phyloP scores from a whole-genome alignment of 2,113 vertebrate genomes.

The Lipophrys pholis region DNA sequence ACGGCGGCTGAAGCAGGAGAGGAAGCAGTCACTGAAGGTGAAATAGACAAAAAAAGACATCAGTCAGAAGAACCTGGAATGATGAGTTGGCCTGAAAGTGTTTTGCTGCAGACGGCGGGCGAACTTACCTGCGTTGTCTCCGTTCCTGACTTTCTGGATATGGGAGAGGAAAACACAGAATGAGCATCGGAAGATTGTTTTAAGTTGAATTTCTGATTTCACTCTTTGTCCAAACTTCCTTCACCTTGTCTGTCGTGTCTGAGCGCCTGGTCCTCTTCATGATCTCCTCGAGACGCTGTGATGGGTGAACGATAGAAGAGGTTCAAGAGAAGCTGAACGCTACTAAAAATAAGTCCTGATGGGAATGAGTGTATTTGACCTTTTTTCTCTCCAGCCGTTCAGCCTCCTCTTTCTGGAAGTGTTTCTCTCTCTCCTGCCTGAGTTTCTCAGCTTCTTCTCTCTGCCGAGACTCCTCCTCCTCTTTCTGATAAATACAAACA shows the following conservation, averaged over 20 bases:
- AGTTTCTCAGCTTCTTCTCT: constrained; percentile 89
- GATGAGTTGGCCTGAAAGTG: neutral
- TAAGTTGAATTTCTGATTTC: neutral
- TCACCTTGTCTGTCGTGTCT: constrained; percentile 89
- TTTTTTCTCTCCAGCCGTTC: constrained; percentile 97
- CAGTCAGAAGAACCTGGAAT: rapidly evolving
- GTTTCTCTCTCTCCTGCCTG: constrained; percentile 91
- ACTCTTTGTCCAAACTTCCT: neutral
- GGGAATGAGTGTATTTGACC: constrained; percentile 75
- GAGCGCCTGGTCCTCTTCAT: constrained; percentile 96
- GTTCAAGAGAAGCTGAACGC: neutral
- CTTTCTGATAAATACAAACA: constrained; percentile 68
- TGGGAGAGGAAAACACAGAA: constrained; percentile 9
- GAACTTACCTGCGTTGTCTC: constrained; percentile 87
- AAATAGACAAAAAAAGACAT: neutral
- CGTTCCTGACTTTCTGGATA: constrained; percentile 89
- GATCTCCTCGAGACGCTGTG: constrained; percentile 95
- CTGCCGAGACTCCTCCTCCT: constrained; percentile 91
- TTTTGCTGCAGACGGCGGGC: no score
- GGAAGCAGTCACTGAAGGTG: constrained; percentile 39
- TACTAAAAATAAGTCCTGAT: neutral
- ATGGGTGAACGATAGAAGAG: constrained; percentile 31
- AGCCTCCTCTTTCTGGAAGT: constrained; percentile 95
- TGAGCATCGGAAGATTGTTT: neutral
- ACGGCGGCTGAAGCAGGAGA: constrained; percentile 48